Evolutionary conservation across 1,140 invertebrate species (phyloP).

Genomic region (Diachasmimorpha longicaudata): DNA sequence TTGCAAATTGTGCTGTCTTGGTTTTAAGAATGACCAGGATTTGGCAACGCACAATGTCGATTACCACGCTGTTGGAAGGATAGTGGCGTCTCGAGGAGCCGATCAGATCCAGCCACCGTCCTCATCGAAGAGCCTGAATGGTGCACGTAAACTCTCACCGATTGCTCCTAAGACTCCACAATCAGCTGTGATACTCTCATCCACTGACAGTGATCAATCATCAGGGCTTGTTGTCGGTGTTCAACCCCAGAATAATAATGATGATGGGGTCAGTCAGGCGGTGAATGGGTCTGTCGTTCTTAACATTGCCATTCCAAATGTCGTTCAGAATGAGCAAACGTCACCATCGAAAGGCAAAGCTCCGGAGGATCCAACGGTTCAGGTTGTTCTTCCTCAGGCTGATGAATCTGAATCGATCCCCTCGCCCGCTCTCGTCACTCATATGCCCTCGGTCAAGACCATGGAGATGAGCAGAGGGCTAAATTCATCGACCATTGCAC

Average conservation of each 20-base stretch:
- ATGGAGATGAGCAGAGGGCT: not conserved
- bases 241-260: not conserved
- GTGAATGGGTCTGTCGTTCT: not conserved
- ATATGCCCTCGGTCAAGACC: not conserved
- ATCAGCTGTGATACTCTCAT: not conserved
- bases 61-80: not conserved
- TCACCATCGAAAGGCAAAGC: not conserved
- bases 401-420: not conserved
- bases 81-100: not conserved
- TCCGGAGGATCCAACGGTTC: not conserved
- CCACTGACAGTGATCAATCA: not conserved
- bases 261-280: not conserved
- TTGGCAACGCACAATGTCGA: constrained; percentile 4
- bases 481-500: not conserved
- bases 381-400: not conserved
- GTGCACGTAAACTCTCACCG: too few species aligned
- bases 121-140: too few species aligned
- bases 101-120: too few species aligned
- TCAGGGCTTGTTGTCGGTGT: not conserved
- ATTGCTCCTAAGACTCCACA: not conserved
- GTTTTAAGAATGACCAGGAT: not conserved
- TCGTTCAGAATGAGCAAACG: not conserved
- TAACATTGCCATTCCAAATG: not conserved
- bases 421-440: not conserved
- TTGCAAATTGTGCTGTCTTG: not conserved